Evolutionary conservation across 2,888 invertebrate species (phyloP).

Genomic region (Apodemia zela): DNA sequence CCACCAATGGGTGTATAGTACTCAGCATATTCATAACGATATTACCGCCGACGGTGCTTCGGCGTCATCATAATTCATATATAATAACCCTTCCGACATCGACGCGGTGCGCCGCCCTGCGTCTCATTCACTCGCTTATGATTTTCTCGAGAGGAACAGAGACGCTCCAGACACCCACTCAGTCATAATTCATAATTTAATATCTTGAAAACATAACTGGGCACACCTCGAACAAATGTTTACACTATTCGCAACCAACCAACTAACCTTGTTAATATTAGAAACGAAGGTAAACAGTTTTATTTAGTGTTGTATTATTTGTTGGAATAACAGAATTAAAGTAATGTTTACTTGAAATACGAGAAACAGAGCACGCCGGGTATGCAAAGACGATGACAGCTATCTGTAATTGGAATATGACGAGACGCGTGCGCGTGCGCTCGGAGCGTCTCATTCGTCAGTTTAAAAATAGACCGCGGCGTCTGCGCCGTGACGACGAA

Average conservation of each 20-base stretch:
- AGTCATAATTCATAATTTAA: slow-evolving; percentile 79
- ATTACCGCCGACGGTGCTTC: slow-evolving; percentile 75
- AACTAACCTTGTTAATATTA: slow-evolving; percentile 25
- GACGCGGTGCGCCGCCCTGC: slow-evolving; percentile 57
- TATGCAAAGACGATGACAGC: slow-evolving; percentile 71
- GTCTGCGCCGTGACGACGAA: slow-evolving; percentile 79
- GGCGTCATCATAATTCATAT: slow-evolving; percentile 80
- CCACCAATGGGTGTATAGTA: slow-evolving; percentile 74
- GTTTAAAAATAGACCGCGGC: slow-evolving; percentile 77
- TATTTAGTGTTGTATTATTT: slow-evolving; percentile 25
- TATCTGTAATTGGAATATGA: slow-evolving; percentile 80
- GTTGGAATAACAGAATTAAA: slow-evolving; percentile 44
- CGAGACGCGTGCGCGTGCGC: slow-evolving; percentile 74
- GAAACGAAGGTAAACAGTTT: slow-evolving; percentile 23
- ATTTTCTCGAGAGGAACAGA: slow-evolving; percentile 53
- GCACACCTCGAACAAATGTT: slow-evolving; percentile 49
- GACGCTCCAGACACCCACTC: slow-evolving; percentile 56
- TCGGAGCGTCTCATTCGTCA: slow-evolving; percentile 78
- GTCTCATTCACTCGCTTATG: slow-evolving; percentile 60
- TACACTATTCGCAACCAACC: slow-evolving; percentile 47
- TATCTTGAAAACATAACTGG: slow-evolving; percentile 54
- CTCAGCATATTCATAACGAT: slow-evolving; percentile 80
- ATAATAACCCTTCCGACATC: slow-evolving; percentile 78
- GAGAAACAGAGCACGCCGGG: slow-evolving; percentile 52
- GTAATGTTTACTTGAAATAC: slow-evolving; percentile 46